These are phyloP conservation scores for Falcaria lacertinaria DNA, from an alignment of 2,888 invertebrate genomes.

Conservation along the genomic window DNA sequence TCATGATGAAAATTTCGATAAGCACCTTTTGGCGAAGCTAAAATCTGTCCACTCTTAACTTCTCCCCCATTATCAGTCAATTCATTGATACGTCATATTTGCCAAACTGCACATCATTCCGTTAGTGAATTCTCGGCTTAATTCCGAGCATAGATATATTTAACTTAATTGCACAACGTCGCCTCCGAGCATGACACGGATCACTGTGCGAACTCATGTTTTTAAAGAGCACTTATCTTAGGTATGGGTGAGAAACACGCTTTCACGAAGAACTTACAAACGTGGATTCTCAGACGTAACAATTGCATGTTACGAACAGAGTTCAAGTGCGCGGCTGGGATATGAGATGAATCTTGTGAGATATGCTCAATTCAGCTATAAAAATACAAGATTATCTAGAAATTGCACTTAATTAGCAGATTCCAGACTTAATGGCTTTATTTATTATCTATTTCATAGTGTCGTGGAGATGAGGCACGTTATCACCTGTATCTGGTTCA, in stretches of 20 bases:
- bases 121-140: too few species aligned
- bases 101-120: too few species aligned
- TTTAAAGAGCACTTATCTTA: conserved; percentile 42
- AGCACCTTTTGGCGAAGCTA: too few species aligned
- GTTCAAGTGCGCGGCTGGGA: background rate
- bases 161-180: background rate
- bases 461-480: too few species aligned
- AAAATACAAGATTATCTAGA: background rate
- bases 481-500: too few species aligned
- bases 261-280: conserved; percentile 54
- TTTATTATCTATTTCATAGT: too few species aligned
- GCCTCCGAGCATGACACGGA: conserved; percentile 22
- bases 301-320: conserved; percentile 49
- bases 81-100: too few species aligned
- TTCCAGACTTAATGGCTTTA: too few species aligned
- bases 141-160: too few species aligned
- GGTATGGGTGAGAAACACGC: conserved; percentile 55
- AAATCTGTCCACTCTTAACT: too few species aligned
- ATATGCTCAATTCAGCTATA: background rate
- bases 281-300: conserved; percentile 52
- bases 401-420: background rate
- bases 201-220: conserved; percentile 35
- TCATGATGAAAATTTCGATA: too few species aligned
- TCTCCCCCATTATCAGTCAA: too few species aligned
- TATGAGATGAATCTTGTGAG: background rate